A percentile compares a stretch with the other conserved stretches of the same genome.
These are phyloP conservation scores for Oscheius onirici DNA, from an alignment of 2,888 invertebrate species.

Conservation along the genomic window DNA sequence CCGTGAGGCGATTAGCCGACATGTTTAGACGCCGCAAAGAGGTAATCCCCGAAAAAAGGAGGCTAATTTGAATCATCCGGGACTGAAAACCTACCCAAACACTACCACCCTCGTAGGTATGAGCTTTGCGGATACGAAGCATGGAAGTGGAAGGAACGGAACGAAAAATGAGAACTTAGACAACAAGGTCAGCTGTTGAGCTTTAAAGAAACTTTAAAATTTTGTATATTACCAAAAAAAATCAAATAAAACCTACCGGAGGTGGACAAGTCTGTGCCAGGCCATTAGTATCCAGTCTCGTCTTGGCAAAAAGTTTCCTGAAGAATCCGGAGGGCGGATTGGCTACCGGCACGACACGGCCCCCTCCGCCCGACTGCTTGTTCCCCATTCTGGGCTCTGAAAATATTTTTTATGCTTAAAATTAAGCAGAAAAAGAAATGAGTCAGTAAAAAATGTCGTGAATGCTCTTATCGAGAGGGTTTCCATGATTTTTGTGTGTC, in stretches of 20 bases:
- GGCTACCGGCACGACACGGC: constrained; percentile 35
- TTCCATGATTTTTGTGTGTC: neutral
- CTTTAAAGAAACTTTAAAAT: neutral
- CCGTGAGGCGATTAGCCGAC: too few relatives aligned
- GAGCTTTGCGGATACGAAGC: too few relatives aligned
- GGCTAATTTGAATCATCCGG: too few relatives aligned
- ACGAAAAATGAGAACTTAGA: too few relatives aligned
- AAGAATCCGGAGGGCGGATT: constrained; percentile 48
- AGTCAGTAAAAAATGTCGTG: neutral
- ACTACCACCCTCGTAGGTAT: too few relatives aligned
- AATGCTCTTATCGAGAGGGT: neutral
- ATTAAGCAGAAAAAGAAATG: neutral
- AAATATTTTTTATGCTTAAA: neutral
- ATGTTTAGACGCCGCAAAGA: too few relatives aligned
- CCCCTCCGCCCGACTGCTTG: constrained; percentile 43
- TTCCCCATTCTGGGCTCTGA: constrained; percentile 24
- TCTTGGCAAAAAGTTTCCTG: constrained; percentile 63
- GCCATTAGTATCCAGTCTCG: constrained; percentile 63
- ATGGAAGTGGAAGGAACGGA: too few relatives aligned
- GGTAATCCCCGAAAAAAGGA: too few relatives aligned
- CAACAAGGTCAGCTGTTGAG: neutral
- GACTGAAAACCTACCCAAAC: too few relatives aligned
- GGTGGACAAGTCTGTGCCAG: constrained; percentile 65
- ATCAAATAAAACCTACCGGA: constrained; percentile 50
- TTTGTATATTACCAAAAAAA: too few relatives aligned